Conservation (phyloP, 2,888 invertebrate species). For the Ichneumon xanthorius region DNA sequence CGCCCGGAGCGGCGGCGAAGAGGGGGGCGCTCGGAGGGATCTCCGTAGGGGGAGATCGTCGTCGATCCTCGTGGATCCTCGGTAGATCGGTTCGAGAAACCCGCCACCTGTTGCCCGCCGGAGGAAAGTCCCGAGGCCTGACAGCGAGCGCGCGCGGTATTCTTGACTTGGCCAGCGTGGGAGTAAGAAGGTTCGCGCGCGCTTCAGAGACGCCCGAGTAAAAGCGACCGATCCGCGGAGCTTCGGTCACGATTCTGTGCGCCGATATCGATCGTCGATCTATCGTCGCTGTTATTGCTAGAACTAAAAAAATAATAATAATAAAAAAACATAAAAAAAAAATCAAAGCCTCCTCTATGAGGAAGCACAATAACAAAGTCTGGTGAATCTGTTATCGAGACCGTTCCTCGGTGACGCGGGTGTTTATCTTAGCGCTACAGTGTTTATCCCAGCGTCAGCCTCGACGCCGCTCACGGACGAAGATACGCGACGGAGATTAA, state of each 20-base stretch:
- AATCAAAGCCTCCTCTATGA: too few relatives aligned
- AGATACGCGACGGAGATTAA: not conserved
- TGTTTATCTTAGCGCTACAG: not conserved
- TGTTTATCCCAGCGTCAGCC: not conserved
- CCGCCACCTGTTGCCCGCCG: constrained; percentile 73
- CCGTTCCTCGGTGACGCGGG: not conserved
- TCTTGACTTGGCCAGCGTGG: constrained; percentile 82
- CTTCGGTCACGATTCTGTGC: not conserved
- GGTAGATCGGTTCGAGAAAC: constrained; percentile 63
- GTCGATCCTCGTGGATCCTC: constrained; percentile 71
- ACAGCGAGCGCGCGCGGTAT: constrained; percentile 79
- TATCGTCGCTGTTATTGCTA: not conserved
- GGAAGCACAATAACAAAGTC: not conserved
- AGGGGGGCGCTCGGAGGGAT: constrained; percentile 3
- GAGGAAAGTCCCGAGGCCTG: constrained; percentile 73
- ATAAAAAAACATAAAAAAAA: not conserved
- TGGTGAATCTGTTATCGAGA: not conserved
- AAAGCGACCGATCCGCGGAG: constrained; percentile 42
- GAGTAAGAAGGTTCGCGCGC: constrained; percentile 79
- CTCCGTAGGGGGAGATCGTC: constrained; percentile 59
- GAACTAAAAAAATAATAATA: not conserved
- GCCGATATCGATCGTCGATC: constrained; percentile 6
- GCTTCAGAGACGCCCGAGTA: constrained; percentile 74
- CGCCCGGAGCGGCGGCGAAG: constrained; percentile 51
- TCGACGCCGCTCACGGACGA: not conserved